Percentiles rank a stretch among this genome's conserved stretches.
Conservation (phyloP, 2,888 invertebrate species). For the Chaitophorus viminalis region DNA sequence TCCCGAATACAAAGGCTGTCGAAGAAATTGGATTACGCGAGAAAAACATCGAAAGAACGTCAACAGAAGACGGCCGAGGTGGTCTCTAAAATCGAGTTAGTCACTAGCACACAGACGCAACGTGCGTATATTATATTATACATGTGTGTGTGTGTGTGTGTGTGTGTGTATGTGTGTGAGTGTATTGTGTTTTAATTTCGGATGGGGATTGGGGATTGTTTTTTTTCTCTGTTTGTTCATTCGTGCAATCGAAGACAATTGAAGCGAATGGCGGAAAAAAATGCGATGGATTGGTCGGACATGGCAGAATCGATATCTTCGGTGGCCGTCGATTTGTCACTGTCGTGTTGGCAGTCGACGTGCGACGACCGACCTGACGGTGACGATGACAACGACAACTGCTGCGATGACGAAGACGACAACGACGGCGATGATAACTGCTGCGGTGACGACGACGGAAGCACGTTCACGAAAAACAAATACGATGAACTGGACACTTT, state of each 20-base stretch:
- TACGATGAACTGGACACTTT: not conserved
- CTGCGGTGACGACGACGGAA: not conserved
- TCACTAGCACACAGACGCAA: not conserved
- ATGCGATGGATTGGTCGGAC: not conserved
- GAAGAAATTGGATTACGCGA: not conserved
- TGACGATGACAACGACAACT: too few relatives aligned
- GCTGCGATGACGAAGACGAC: not conserved
- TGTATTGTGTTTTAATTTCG: too few relatives aligned
- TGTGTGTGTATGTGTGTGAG: too few relatives aligned
- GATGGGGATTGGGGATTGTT: too few relatives aligned
- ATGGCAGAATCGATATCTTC: not conserved
- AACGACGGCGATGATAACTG: not conserved
- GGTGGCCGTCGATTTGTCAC: not conserved
- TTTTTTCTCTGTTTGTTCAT: not conserved
- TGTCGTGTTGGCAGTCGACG: not conserved
- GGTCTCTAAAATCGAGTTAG: slow-evolving; percentile 13
- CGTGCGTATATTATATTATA: not conserved
- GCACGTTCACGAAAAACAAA: not conserved
- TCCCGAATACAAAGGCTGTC: not conserved
- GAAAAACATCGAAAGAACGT: not conserved
- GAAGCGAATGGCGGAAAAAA: not conserved
- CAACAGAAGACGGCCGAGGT: not conserved
- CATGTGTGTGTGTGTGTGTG: too few relatives aligned
- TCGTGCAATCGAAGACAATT: not conserved
- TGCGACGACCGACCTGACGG: not conserved